Conservation (phyloP, 2,797 vertebrate genomes). For the Amphiprion clarkii region DNA sequence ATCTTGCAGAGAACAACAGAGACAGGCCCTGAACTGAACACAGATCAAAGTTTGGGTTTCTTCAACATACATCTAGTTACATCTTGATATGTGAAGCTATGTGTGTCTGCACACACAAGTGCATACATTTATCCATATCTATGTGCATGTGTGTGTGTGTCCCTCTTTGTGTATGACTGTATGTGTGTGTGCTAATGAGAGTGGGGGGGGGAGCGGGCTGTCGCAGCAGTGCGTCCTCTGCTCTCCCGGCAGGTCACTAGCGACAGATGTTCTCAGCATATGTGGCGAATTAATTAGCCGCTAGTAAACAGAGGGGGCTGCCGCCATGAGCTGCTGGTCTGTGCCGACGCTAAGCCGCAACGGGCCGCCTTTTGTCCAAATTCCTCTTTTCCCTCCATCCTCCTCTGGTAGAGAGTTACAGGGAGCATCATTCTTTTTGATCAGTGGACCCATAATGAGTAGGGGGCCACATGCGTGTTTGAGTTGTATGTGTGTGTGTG, state of each 20-base stretch:
- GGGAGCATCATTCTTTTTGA: conserved; percentile 97
- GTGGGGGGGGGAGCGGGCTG: conserved; percentile 81
- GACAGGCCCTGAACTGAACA: conserved; percentile 22
- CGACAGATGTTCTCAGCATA: conserved; percentile 99
- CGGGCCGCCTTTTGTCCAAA: conserved; percentile 93
- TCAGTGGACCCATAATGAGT: conserved; percentile 83
- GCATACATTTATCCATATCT: conserved; percentile 80
- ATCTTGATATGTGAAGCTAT: conserved; percentile 45
- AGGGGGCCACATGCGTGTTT: conserved; percentile 62
- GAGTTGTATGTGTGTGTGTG: background rate
- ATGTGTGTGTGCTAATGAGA: conserved; percentile 76
- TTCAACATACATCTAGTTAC: conserved; percentile 22
- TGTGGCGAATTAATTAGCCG: conserved; percentile 99
- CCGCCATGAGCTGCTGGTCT: conserved; percentile 90
- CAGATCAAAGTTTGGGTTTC: conserved; percentile 50
- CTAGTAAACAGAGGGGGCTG: conserved; percentile 97
- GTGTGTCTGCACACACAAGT: conserved; percentile 41
- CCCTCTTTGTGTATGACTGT: conserved; percentile 72
- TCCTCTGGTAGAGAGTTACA: conserved; percentile 86
- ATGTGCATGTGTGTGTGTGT: conserved; percentile 45
- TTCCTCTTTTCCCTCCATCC: conserved; percentile 85
- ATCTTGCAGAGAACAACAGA: background rate
- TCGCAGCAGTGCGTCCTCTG: conserved; percentile 95
- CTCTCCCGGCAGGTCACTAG: conserved; percentile 96
- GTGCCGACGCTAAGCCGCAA: conserved; percentile 69